Evolutionary conservation across 2,797 vertebrate species (phyloP).

Genomic region (Spea hammondii): DNA sequence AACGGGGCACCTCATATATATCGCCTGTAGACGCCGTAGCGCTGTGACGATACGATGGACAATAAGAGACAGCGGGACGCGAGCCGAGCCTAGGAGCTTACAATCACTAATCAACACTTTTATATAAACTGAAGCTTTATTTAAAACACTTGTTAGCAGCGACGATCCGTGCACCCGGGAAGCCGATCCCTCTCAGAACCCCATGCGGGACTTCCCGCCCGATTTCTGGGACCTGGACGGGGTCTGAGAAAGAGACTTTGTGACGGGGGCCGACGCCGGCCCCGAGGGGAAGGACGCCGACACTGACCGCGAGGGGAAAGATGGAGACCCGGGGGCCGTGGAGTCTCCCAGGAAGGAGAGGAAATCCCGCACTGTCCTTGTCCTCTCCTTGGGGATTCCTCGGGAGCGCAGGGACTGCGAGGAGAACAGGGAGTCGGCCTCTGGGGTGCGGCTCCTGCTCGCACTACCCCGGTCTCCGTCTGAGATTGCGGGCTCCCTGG

Average conservation of each 20-base stretch:
- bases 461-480: neutral
- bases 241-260: neutral
- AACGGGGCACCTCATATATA: no score
- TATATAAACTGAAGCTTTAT: no score
- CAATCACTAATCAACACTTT: no score
- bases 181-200: conserved; percentile 61
- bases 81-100: no score
- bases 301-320: neutral
- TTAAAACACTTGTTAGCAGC: no score
- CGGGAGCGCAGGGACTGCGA: conserved; percentile 52
- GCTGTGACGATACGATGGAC: no score
- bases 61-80: no score
- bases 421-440: neutral
- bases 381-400: conserved; percentile 58
- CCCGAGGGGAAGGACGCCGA: no score
- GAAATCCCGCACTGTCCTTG: conserved; percentile 57
- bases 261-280: neutral
- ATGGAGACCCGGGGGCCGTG: neutral
- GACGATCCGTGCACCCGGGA: no score
- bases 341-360: conserved; percentile 36
- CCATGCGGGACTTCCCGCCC: conserved; percentile 71
- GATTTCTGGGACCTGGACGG: conserved; percentile 52
- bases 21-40: no score
- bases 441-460: no score
- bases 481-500: neutral